Percentiles rank a stretch among this genome's conserved stretches.
phyloP scores from a whole-genome alignment of 2,888 invertebrate genomes.

The Catotricha subobsoleta region DNA sequence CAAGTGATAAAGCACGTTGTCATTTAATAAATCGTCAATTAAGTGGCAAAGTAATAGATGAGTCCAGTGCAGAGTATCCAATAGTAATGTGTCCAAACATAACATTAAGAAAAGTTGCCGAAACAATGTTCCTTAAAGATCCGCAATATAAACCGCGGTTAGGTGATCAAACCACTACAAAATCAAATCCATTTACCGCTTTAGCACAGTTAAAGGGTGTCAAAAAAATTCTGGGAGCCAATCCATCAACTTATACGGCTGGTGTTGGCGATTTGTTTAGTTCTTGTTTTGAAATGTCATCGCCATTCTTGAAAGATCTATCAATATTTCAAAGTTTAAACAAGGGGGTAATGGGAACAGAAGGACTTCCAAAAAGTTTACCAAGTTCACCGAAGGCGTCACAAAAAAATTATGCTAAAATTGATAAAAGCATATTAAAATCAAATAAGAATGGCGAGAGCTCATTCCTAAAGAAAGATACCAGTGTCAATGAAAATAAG shows the following conservation, averaged over 20 bases:
- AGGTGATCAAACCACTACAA: constrained; percentile 27
- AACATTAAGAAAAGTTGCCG: constrained; percentile 49
- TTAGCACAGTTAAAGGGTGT: constrained; percentile 62
- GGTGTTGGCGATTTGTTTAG: constrained; percentile 44
- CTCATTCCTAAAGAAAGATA: neutral
- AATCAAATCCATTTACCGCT: constrained; percentile 54
- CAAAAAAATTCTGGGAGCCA: constrained; percentile 58
- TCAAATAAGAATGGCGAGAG: neutral
- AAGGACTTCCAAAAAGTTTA: constrained; percentile 29
- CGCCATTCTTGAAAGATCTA: constrained; percentile 37
- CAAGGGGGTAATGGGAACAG: constrained; percentile 14
- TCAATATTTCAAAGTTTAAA: constrained; percentile 21
- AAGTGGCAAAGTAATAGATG: constrained; percentile 7
- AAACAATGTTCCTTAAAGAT: constrained; percentile 72
- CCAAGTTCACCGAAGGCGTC: constrained; percentile 33
- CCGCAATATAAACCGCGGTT: constrained; percentile 57
- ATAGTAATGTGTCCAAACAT: constrained; percentile 29
- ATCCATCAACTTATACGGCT: constrained; percentile 31
- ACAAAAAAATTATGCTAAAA: constrained; percentile 19
- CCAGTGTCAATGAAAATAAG: neutral
- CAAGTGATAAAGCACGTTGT: constrained; percentile 56
- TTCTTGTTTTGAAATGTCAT: constrained; percentile 59
- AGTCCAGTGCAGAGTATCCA: constrained; percentile 21
- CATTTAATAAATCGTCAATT: constrained; percentile 34
- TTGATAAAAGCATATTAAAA: constrained; percentile 8